These are phyloP conservation scores for Aquatica leii DNA, from an alignment of 2,888 invertebrate genomes.

Conservation along the genomic window DNA sequence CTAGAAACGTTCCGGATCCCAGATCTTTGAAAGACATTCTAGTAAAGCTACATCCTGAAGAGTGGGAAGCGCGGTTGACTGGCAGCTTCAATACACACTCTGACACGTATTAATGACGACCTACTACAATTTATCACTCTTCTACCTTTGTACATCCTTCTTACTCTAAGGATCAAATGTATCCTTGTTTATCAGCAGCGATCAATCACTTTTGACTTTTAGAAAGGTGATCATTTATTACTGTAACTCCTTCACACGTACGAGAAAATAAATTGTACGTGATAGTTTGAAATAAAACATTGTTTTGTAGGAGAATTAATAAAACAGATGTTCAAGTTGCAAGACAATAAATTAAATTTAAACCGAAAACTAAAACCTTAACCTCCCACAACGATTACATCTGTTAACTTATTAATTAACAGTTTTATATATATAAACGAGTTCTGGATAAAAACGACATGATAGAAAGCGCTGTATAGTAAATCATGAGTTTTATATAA, in stretches of 20 bases:
- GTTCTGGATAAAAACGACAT: too few species aligned
- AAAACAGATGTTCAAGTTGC: slow-evolving; percentile 15
- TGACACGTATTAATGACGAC: slow-evolving; percentile 63
- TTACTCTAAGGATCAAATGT: slow-evolving; percentile 59
- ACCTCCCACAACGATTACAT: too few species aligned
- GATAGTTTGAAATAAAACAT: slow-evolving; percentile 22
- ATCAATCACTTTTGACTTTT: slow-evolving; percentile 63
- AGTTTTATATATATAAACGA: too few species aligned
- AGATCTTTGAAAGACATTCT: slow-evolving; percentile 37
- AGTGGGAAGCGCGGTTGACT: slow-evolving; percentile 50
- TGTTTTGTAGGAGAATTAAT: slow-evolving; percentile 24
- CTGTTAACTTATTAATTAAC: too few species aligned
- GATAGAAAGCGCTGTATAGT: too few species aligned
- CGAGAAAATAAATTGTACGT: slow-evolving; percentile 45
- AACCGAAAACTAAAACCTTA: slow-evolving; percentile 10
- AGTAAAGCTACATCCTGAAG: slow-evolving; percentile 32
- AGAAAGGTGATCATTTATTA: slow-evolving; percentile 63
- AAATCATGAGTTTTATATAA: too few species aligned
- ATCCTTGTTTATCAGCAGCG: slow-evolving; percentile 60
- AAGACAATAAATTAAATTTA: too few species aligned
- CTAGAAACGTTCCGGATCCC: slow-evolving; percentile 47
- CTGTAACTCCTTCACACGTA: slow-evolving; percentile 52
- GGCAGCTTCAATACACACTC: slow-evolving; percentile 60
- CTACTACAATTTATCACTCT: slow-evolving; percentile 62
- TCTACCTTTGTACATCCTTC: slow-evolving; percentile 54